Evolutionary conservation across 2,797 vertebrate species (phyloP).

Genomic region (Ptychobarbus kaznakovi): DNA sequence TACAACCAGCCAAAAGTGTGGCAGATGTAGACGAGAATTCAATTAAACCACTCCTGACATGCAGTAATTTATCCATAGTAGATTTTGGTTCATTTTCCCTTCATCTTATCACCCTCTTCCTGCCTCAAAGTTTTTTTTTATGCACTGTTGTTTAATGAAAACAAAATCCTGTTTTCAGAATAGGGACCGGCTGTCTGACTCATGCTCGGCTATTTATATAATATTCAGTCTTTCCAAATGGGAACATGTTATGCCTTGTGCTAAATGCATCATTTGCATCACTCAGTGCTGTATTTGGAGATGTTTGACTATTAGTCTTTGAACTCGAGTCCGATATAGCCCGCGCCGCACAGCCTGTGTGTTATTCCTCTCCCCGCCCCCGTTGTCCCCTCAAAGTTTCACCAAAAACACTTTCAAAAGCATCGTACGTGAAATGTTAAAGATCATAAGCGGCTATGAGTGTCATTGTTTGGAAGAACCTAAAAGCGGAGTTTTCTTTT

Average conservation of each 20-base stretch:
- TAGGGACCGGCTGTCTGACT: slow-evolving; percentile 77
- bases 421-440: slow-evolving; percentile 32
- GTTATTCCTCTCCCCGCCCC: slow-evolving; percentile 30
- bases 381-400: slow-evolving; percentile 14
- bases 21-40: slow-evolving; percentile 66
- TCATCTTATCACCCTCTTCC: not conserved
- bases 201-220: slow-evolving; percentile 81
- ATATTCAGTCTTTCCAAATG: slow-evolving; percentile 71
- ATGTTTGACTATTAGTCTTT: slow-evolving; percentile 64
- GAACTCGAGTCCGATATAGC: slow-evolving; percentile 41
- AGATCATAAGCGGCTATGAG: slow-evolving; percentile 34
- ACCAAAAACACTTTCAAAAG: slow-evolving; percentile 22
- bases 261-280: slow-evolving; percentile 69
- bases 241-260: slow-evolving; percentile 72
- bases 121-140: slow-evolving; percentile 27
- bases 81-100: slow-evolving; percentile 50
- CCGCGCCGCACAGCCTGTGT: slow-evolving; percentile 15
- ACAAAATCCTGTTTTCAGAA: slow-evolving; percentile 76
- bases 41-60: slow-evolving; percentile 67
- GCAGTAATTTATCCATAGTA: slow-evolving; percentile 66
- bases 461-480: slow-evolving; percentile 55
- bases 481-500: slow-evolving; percentile 52
- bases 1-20: slow-evolving; percentile 62
- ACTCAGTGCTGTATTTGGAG: slow-evolving; percentile 63
- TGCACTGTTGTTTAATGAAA: slow-evolving; percentile 73